These are phyloP conservation scores for Maconellicoccus hirsutus DNA, from an alignment of 1,140 invertebrate species.

Conservation along the genomic window DNA sequence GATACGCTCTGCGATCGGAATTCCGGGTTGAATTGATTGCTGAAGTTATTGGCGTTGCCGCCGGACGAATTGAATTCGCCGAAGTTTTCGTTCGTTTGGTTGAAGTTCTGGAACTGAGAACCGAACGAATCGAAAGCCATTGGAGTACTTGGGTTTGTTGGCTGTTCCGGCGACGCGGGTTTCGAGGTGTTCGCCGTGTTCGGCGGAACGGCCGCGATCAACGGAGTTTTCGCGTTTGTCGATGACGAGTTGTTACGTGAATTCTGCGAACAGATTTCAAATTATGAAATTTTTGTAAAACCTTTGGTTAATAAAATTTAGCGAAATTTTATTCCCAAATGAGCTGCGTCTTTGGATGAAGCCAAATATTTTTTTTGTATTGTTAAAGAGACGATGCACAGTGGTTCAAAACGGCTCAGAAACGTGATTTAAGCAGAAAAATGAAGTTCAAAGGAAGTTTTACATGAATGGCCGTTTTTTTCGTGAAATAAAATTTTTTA, in stretches of 20 bases:
- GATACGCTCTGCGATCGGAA: neutral
- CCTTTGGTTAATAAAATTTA: no score
- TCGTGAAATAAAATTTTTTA: no score
- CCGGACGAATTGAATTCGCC: neutral
- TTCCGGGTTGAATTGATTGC: neutral
- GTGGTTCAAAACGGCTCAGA: no score
- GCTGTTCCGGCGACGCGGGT: neutral
- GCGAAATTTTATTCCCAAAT: no score
- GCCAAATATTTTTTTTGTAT: no score
- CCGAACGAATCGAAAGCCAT: slow-evolving; percentile 16
- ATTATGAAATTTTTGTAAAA: no score
- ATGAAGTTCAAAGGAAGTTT: no score
- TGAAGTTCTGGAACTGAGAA: neutral
- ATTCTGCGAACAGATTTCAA: no score
- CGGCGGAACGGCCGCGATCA: slow-evolving; percentile 31
- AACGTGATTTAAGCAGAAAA: no score
- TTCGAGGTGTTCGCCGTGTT: slow-evolving; percentile 27
- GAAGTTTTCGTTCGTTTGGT: neutral
- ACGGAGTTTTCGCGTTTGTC: slow-evolving; percentile 27
- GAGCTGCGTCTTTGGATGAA: no score
- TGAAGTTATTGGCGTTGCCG: neutral
- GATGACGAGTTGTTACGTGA: neutral
- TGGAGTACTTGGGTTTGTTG: neutral
- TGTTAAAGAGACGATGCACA: no score
- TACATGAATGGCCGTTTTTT: no score